Evolutionary conservation across 2,797 vertebrate genomes (phyloP).

Genomic region (Botia kubotai): DNA sequence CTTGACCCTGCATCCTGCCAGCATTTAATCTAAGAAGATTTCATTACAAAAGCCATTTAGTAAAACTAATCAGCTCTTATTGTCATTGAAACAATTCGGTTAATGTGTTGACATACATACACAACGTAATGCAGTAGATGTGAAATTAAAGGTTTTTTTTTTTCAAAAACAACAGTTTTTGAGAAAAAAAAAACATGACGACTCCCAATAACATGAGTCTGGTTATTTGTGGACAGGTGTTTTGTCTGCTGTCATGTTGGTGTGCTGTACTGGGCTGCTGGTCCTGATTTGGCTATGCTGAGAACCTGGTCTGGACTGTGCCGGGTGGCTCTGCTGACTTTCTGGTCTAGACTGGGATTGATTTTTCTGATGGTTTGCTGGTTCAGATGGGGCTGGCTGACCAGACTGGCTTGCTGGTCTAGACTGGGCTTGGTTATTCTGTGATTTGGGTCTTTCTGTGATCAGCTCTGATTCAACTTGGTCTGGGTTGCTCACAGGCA

Average conservation of each 20-base stretch:
- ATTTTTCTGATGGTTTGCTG: constrained; percentile 18
- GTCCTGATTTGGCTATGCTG: constrained; percentile 7
- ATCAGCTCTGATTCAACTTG: neutral
- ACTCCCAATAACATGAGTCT: neutral
- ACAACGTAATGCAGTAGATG: neutral
- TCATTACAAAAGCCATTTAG: constrained; percentile 33
- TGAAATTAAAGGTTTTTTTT: no score
- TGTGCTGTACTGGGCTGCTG: constrained; percentile 19
- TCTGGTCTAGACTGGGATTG: constrained; percentile 9
- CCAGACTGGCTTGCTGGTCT: neutral
- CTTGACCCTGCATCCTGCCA: constrained; percentile 8
- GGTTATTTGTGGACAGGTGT: constrained; percentile 3
- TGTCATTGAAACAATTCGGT: constrained; percentile 43
- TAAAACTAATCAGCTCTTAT: constrained; percentile 37
- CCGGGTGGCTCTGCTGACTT: constrained; percentile 9
- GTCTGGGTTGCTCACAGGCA: neutral
- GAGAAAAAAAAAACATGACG: no score
- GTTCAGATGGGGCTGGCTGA: constrained; percentile 12
- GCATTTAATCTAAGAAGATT: constrained; percentile 27
- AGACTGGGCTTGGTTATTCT: neutral
- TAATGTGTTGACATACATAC: constrained; percentile 40
- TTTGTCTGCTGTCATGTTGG: constrained; percentile 22
- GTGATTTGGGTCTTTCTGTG: constrained; percentile 33
- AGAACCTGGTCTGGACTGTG: constrained; percentile 19
- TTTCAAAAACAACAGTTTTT: no score